Base-by-base conservation (phyloP, 2,797 vertebrate genomes). In the Pagetopsis macropterus region DNA sequence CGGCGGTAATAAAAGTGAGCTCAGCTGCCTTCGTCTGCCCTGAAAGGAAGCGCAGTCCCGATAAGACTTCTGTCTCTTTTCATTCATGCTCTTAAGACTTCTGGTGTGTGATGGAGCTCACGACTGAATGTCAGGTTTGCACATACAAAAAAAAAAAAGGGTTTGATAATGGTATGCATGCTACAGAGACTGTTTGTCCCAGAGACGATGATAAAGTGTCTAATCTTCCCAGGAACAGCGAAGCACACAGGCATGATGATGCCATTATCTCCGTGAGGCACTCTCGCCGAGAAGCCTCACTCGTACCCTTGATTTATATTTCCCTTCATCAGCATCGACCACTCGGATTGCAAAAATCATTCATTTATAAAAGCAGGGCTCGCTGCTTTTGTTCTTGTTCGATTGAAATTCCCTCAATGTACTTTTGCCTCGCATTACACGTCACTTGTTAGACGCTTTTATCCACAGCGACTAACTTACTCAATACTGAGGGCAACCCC, bases 171-270 rank as follows among this genome's bases (percentile, higher is more conserved):
- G 81, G 82, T 87, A 87, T 83, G 81, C 75, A 57, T 70, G 74
- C 84, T 80, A 70, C 67, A 43, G 66, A 59, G 54, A 76, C 78
- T 76, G 83, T 87, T 92, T 89, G 84, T 91, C 82, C 83, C 84
- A 66, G 67, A 87, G 90, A 94, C 91, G 87, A 88, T 94, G 93
- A 94, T 92, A 77, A 91, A 94, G 92, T 65, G 88, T 93, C 94
- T 93, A 92, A 94, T 95, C 93, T 94, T 80, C 76, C 55, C 59
- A 48, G 84, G 89, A 91, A 93, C 86, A 64, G 89, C 57, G 87
- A 82, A 82, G 82, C 87, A 86, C 81, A 81, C 81, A 81, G 88
- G 84, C 90, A 79, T 87, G 92, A 92, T 93, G 85, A 87, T 85
- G 87, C 84, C 87, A 88, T 94, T 93, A 90, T 89, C 91, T 90